A percentile compares a stretch with the other conserved stretches of the same genome.
Evolutionary conservation across 2,113 vertebrate species (phyloP).

Genomic region (Tetrao urogallus): DNA sequence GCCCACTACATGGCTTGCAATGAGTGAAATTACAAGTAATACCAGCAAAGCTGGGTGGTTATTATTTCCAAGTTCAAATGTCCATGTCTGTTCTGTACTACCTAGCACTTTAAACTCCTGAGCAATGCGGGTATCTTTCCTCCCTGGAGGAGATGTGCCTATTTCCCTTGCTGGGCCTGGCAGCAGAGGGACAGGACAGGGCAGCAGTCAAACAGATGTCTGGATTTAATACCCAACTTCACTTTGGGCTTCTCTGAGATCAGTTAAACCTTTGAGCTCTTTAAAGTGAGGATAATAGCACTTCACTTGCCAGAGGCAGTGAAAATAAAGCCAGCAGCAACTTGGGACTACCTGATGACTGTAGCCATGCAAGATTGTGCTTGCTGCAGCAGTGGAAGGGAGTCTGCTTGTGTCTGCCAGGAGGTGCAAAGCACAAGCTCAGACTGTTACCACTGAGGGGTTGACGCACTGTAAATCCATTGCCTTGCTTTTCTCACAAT

Average conservation of each 20-base stretch:
- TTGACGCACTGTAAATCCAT: neutral
- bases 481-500: neutral
- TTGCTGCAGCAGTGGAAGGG: neutral
- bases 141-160: neutral
- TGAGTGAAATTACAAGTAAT: neutral
- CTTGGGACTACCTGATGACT: rapidly evolving
- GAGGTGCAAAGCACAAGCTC: neutral
- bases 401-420: neutral
- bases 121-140: neutral
- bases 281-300: rapidly evolving
- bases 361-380: neutral
- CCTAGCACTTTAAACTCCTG: neutral
- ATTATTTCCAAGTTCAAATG: neutral
- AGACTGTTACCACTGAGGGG: neutral
- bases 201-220: neutral
- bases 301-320: neutral
- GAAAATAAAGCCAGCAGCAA: neutral
- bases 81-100: neutral
- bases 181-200: neutral
- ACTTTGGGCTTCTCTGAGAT: neutral
- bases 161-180: neutral
- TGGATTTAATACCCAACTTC: neutral
- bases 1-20: neutral
- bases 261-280: rapidly evolving
- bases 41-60: neutral